Percentiles rank a stretch among this genome's conserved stretches.
Conservation (phyloP, 2,888 invertebrate genomes). For the Rutpela maculata region DNA sequence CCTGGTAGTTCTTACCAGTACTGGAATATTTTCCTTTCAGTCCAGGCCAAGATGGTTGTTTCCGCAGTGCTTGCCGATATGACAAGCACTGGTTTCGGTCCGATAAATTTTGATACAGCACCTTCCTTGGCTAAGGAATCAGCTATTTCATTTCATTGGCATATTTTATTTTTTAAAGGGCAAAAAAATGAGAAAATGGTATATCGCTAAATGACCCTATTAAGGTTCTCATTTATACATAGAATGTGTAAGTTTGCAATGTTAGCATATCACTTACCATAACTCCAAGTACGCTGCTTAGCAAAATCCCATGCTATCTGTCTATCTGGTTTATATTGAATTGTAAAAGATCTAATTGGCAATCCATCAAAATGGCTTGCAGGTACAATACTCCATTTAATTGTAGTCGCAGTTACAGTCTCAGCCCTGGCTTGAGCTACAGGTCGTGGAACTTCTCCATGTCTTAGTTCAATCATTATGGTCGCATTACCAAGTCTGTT, state of each 20-base stretch:
- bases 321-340: constrained; percentile 84
- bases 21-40: too few relatives aligned
- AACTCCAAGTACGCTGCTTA: constrained; percentile 86
- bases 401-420: constrained; percentile 88
- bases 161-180: too few relatives aligned
- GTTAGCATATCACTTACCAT: constrained; percentile 73
- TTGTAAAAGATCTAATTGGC: constrained; percentile 83
- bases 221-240: too few relatives aligned
- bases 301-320: constrained; percentile 83
- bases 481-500: constrained; percentile 88
- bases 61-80: too few relatives aligned
- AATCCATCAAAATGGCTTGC: constrained; percentile 86
- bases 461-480: constrained; percentile 55
- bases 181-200: too few relatives aligned
- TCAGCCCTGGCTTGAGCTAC: constrained; percentile 82
- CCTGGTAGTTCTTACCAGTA: too few relatives aligned
- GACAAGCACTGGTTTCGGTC: too few relatives aligned
- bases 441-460: constrained; percentile 77
- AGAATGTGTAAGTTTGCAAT: neutral
- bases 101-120: too few relatives aligned
- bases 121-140: too few relatives aligned
- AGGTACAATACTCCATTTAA: constrained; percentile 86
- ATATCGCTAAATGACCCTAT: too few relatives aligned
- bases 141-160: too few relatives aligned
- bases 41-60: too few relatives aligned